Evolutionary conservation across 2,888 invertebrate genomes (phyloP), one percentile per base, ranked within the genome.

Genomic region (Artemia sinica): DNA sequence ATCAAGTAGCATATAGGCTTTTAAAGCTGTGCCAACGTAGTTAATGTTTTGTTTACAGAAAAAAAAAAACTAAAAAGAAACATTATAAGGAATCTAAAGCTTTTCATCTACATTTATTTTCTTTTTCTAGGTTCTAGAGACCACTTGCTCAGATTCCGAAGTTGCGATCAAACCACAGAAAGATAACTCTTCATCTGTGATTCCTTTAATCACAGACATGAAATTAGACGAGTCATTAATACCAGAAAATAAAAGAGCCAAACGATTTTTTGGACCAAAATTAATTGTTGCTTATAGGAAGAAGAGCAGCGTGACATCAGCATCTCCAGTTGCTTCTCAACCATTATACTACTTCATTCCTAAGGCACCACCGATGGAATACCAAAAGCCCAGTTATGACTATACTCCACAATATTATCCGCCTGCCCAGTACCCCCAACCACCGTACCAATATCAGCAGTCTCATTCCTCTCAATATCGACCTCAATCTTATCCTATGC

Each of bases 341-440:
- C 58, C 58, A 8, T 58, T 58, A 58, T 58, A 58, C 18, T 58
- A 58, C 58, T 58, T 58, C 58, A 10, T 58, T n/a, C 58, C 58
- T 58, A 18, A 58, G 18, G 58, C 58, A 8, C 58, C 58, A 1
- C 18, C 58, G 14, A 58, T 58, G 18, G 58, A 58, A 8, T 18
- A n/a, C n/a, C 58, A 8, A 9, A 9, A 14, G 58, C 58, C 58
- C 8, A 14, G 14, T 8, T 14, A 14, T n/a, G 14, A n/a, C 18
- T 58, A 58, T 9, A 8, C 58, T 58, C 58, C 58, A 18, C n/a
- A 14, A 10, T 18, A n/a, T 58, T 58, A 58, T 18, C 58, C 58
- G 9, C 58, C 58, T 8, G n/a, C 9, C 8, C n/a, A 14, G 58
- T 14, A n/a, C 14, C 58, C 58, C 8, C n/a, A 14, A 14, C 58